Percentiles rank a stretch among this genome's conserved stretches.
phyloP scores from a whole-genome alignment of 2,888 invertebrate genomes.

The Heliconius ismenius region DNA sequence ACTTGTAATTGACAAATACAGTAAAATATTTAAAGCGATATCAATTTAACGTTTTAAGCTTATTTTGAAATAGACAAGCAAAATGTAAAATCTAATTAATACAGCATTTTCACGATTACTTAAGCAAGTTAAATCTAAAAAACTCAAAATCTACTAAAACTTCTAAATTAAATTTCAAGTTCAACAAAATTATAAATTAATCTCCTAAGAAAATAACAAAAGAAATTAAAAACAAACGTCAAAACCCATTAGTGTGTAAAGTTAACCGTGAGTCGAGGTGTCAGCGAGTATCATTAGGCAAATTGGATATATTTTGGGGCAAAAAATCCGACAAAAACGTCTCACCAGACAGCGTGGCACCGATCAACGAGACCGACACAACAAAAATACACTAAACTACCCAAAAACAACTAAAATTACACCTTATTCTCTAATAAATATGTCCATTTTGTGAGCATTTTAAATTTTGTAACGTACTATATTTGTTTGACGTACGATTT shows the following conservation, averaged over 20 bases:
- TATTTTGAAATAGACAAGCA: no score
- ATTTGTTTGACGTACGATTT: conserved; percentile 43
- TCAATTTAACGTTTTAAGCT: background rate
- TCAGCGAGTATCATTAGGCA: conserved; percentile 62
- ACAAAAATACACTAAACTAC: conserved; percentile 45
- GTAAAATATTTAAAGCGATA: no score
- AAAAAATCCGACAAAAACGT: conserved; percentile 53
- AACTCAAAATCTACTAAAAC: background rate
- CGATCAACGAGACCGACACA: conserved; percentile 52
- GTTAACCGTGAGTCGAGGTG: conserved; percentile 40
- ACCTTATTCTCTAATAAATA: conserved; percentile 35
- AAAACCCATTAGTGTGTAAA: conserved; percentile 26
- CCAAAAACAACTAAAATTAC: conserved; percentile 38
- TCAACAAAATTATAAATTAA: conserved; percentile 16
- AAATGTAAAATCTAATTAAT: background rate
- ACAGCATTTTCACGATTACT: background rate
- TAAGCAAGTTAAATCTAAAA: background rate
- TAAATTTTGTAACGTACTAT: conserved; percentile 42
- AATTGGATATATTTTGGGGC: conserved; percentile 51
- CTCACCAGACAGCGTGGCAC: conserved; percentile 74
- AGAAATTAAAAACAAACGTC: conserved; percentile 29
- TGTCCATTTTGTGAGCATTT: conserved; percentile 5
- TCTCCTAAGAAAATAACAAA: conserved; percentile 19
- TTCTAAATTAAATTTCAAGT: background rate
- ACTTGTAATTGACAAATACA: no score